phyloP scores from a whole-genome alignment of 1,140 invertebrate genomes.

The Latrodectus geometricus region DNA sequence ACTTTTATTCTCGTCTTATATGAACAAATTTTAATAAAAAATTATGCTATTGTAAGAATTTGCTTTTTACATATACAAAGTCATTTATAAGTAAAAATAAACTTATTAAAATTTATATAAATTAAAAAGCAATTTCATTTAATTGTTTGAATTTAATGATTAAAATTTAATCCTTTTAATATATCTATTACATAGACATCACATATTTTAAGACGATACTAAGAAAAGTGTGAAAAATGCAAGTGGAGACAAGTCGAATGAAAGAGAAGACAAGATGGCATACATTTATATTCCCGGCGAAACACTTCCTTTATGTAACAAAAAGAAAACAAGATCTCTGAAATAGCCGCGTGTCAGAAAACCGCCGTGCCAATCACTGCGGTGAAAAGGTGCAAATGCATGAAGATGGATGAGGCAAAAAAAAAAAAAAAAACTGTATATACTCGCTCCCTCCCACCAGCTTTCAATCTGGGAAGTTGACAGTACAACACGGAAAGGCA shows the following conservation, averaged over 20 bases:
- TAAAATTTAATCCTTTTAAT: too few species aligned
- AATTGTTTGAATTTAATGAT: too few species aligned
- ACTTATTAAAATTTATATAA: too few species aligned
- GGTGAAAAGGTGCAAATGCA: slow-evolving; percentile 41
- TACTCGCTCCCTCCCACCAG: background rate
- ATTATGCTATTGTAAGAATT: too few species aligned
- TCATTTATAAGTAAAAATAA: too few species aligned
- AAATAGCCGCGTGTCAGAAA: background rate
- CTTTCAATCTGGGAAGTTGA: background rate
- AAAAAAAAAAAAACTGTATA: background rate
- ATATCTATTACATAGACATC: too few species aligned
- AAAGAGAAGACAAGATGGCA: background rate
- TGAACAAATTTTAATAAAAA: too few species aligned
- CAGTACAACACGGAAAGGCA: background rate
- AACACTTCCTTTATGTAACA: background rate
- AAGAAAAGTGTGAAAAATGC: background rate
- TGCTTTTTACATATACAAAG: too few species aligned
- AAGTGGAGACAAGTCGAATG: background rate
- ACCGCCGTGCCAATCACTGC: slow-evolving; percentile 38
- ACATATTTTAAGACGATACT: too few species aligned
- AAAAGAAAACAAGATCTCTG: background rate
- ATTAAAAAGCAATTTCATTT: too few species aligned
- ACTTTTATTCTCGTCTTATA: too few species aligned
- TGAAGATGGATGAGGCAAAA: slow-evolving; percentile 25
- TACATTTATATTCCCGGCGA: too few species aligned